Evolutionary conservation across 1,140 invertebrate genomes (phyloP).

Genomic region (Cardiocondyla obscurior): DNA sequence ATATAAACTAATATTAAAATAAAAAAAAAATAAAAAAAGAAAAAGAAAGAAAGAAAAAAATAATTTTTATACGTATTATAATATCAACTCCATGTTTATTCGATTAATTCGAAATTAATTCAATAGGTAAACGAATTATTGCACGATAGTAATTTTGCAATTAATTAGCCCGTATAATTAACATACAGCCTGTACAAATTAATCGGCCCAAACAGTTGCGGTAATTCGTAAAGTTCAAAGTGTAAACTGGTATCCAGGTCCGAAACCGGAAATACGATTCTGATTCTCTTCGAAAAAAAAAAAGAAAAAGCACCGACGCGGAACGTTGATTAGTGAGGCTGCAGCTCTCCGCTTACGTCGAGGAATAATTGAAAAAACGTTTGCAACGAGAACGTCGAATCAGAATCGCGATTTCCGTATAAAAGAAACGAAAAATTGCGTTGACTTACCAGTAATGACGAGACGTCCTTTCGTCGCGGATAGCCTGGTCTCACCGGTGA

Average conservation of each 20-base stretch:
- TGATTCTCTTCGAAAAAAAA: slow-evolving; percentile 53
- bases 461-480: slow-evolving; percentile 96
- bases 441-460: slow-evolving; percentile 96
- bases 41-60: not conserved
- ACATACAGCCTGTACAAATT: not conserved
- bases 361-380: slow-evolving; percentile 5
- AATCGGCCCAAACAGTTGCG: not conserved
- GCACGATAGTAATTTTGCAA: not conserved
- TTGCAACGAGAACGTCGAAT: slow-evolving; percentile 22
- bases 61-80: not conserved
- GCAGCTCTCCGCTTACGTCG: not conserved
- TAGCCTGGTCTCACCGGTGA: slow-evolving; percentile 96
- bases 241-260: slow-evolving; percentile 49
- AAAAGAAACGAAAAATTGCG: slow-evolving; percentile 46
- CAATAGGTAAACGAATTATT: not conserved
- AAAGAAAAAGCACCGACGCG: no score
- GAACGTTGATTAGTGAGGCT: not conserved
- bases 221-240: not conserved
- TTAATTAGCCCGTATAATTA: not conserved
- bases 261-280: slow-evolving; percentile 67
- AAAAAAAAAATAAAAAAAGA: not conserved
- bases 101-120: not conserved
- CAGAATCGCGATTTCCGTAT: slow-evolving; percentile 69
- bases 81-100: not conserved
- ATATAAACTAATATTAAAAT: not conserved